Percentiles rank a stretch among this genome's conserved stretches.
These are phyloP conservation scores for Bruchidius siliquastri DNA, from an alignment of 2,888 invertebrate species.

Conservation along the genomic window DNA sequence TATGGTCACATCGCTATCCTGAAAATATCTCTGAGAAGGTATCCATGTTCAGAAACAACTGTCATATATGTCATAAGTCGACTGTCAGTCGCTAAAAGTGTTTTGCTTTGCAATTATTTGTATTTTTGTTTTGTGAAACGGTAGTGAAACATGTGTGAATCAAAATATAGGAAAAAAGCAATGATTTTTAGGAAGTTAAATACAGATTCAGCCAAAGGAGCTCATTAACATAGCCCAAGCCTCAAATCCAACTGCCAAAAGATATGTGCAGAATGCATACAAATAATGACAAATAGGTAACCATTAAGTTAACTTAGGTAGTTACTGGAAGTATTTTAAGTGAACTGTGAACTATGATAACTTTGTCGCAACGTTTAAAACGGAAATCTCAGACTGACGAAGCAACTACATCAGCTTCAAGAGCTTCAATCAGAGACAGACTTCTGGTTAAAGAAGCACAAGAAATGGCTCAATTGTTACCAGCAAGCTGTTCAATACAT, in stretches of 20 bases:
- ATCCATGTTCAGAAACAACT: too few relatives aligned
- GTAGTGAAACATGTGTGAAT: background rate
- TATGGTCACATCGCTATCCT: too few relatives aligned
- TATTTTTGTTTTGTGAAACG: too few relatives aligned
- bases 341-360: conserved; percentile 55
- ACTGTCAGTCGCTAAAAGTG: too few relatives aligned
- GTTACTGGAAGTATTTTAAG: conserved; percentile 9
- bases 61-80: too few relatives aligned
- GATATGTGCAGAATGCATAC: background rate
- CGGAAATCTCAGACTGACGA: conserved; percentile 53
- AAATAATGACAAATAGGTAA: background rate
- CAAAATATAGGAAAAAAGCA: background rate
- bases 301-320: background rate
- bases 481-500: conserved; percentile 70
- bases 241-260: background rate
- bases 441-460: conserved; percentile 75
- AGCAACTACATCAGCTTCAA: conserved; percentile 28
- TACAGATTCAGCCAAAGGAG: background rate
- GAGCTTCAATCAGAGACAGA: conserved; percentile 75
- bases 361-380: conserved; percentile 67
- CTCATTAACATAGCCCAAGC: background rate
- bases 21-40: too few relatives aligned
- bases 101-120: too few relatives aligned
- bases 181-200: background rate
- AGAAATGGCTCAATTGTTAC: conserved; percentile 84